Evolutionary conservation across 1,140 invertebrate species (phyloP), one percentile per base, ranked within the genome.

Genomic region (Colletes gigas): DNA sequence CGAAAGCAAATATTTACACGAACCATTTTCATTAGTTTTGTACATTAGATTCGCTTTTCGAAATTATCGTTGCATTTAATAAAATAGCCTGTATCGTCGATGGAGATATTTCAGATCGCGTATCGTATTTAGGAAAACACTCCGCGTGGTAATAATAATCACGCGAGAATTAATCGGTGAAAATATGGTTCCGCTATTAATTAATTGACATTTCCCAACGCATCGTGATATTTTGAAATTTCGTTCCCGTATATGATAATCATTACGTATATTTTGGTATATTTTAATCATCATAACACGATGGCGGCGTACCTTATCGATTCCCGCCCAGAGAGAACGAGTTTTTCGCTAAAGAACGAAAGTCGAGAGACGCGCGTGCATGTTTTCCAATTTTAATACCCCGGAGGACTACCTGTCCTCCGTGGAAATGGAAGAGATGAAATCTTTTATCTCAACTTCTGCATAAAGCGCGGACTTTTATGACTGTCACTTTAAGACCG

Each of bases 401-500:
- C 68, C 72, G 21, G 41, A 55, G 75, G 75, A 79, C 82, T 72
- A 55, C 52, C 74, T 85, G 81, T 81, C 82, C 68, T 79, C 60
- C 54, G 55, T 78, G 63, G 81, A 89, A 86, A 86, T 75, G 75
- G 71, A 70, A 81, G 76, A 90, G 88, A 89, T 89, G 87, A 84
- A 85, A 90, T 90, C 89, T 87, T 87, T 88, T 84, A 88, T 85
- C 83, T 87, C 82, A 82, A 85, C 89, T 90, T 82, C 65, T 83
- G 87, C 81, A 83, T 86, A 83, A 88, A 90, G 85, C 86, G 74
- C 55, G 78, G 70, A 82, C 83, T 89, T 89, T 90, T 90, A 90
- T 84, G 89, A 87, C 87, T 84, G 88, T 90, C 89, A 86, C 89
- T 89, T 89, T 87, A 89, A 89, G 81, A 77, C 83, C 77, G 80